Evolutionary conservation across 2,888 invertebrate genomes (phyloP).

Genomic region (Abscondita cerata): DNA sequence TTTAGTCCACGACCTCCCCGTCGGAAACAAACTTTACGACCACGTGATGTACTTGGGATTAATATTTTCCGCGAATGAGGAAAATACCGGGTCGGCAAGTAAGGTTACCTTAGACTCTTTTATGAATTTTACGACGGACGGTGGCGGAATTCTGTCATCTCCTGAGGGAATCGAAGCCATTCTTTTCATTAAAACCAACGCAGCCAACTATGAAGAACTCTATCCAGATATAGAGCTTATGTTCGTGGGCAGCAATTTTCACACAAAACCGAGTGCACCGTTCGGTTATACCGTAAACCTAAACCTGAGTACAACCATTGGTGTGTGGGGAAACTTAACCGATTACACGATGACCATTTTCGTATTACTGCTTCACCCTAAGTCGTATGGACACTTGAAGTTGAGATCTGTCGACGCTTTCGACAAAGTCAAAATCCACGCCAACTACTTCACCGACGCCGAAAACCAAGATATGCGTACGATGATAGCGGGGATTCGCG

Average conservation of each 20-base stretch:
- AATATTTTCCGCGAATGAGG: slow-evolving; percentile 56
- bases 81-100: too few relatives aligned
- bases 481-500: slow-evolving; percentile 57
- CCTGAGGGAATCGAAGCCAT: slow-evolving; percentile 66
- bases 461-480: slow-evolving; percentile 57
- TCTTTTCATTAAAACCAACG: slow-evolving; percentile 66
- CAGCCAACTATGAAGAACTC: slow-evolving; percentile 60
- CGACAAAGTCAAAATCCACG: slow-evolving; percentile 74
- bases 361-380: slow-evolving; percentile 75
- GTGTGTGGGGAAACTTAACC: slow-evolving; percentile 27
- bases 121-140: too few relatives aligned
- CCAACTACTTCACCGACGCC: slow-evolving; percentile 77
- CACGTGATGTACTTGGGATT: slow-evolving; percentile 65
- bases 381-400: slow-evolving; percentile 71
- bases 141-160: slow-evolving; percentile 45
- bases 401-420: slow-evolving; percentile 76
- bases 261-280: slow-evolving; percentile 60
- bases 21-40: slow-evolving; percentile 71
- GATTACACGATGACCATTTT: slow-evolving; percentile 57
- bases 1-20: slow-evolving; percentile 69
- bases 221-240: slow-evolving; percentile 76
- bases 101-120: too few relatives aligned
- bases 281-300: slow-evolving; percentile 63
- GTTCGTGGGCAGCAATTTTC: slow-evolving; percentile 63
- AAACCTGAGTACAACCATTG: too few relatives aligned